Base-by-base conservation (phyloP, 2,797 vertebrate species). In the Sitta carolinensis region DNA sequence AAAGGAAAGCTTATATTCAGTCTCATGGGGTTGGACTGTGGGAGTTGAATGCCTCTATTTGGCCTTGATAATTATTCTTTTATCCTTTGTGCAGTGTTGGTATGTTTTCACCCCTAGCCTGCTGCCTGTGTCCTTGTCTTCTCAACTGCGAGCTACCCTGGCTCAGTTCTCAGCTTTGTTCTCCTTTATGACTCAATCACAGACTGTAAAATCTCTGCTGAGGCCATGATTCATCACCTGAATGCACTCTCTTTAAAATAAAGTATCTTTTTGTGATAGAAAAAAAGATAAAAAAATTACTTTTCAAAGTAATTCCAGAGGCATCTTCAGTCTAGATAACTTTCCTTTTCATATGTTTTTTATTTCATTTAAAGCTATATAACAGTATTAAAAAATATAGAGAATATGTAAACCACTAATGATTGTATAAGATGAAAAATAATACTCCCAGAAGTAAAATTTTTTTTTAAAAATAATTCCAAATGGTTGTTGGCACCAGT, bases 111-210 rank as follows among this genome's bases (percentile, higher is more conserved):
- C 72, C 84, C 84, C 4, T 11, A 77, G 72, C 58, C 52, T 62
- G 52, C 80, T 94, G 77, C 80, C 87, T 78, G 11, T 86, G 61
- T 89, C 85, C 57, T n/a, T 34, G 45, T 83, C 70, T 48, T 94
- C 91, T 88, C 86, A 79, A 68, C 83, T 88, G 19, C 47, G 74
- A 84, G 84, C 69, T 80, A 47, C 50, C 54, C 86, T 74, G 86
- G 52, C 88, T 87, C 77, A 85, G 42, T 84, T 59, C 78, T 88
- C 54, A 30, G 62, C 82, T 94, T 91, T 95, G 84, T 93, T 94
- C 73, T 85, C 67, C 86, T 95, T 94, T 94, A 87, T 97, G 94
- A 96, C 61, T 97, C 94, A 95, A 88, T 93, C 85, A 59, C 2
- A 13, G 30, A 30, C 85, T 83, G 48, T 40, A 93, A 88, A 91